Conservation (phyloP, 2,888 invertebrate genomes). For the Pyrocoelia pectoralis region DNA sequence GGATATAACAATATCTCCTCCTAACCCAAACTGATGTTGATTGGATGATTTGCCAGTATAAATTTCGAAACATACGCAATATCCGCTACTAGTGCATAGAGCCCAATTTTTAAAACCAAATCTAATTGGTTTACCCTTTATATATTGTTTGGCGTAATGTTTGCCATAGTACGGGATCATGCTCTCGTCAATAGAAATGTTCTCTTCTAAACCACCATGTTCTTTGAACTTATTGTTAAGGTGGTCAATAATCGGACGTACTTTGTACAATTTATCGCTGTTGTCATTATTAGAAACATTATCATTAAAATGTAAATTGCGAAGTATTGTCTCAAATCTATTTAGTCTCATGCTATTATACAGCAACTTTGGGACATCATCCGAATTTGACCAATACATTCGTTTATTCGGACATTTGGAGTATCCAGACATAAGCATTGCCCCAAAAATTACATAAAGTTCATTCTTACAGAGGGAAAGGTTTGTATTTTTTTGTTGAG, state of each 20-base stretch:
- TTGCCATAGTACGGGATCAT: constrained; percentile 43
- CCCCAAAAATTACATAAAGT: constrained; percentile 24
- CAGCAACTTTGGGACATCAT: constrained; percentile 36
- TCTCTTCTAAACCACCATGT: constrained; percentile 34
- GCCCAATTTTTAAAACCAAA: constrained; percentile 45
- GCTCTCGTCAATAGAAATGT: constrained; percentile 38
- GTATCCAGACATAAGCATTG: constrained; percentile 16
- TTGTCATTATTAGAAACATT: constrained; percentile 24
- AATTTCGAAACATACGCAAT: constrained; percentile 40
- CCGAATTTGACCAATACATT: constrained; percentile 25
- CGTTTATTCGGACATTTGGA: constrained; percentile 29
- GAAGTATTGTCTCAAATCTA: constrained; percentile 35
- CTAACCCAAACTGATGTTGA: constrained; percentile 36
- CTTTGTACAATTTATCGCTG: constrained; percentile 36
- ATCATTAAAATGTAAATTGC: constrained; percentile 28
- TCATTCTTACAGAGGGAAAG: constrained; percentile 14
- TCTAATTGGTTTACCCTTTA: constrained; percentile 41
- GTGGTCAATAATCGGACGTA: constrained; percentile 28
- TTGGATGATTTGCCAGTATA: constrained; percentile 39
- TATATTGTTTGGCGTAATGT: constrained; percentile 41
- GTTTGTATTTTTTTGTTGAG: constrained; percentile 13
- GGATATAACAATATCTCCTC: constrained; percentile 36
- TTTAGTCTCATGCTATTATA: constrained; percentile 30
- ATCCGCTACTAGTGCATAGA: constrained; percentile 38
- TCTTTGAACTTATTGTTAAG: constrained; percentile 28